A percentile compares a stretch with the other conserved stretches of the same genome.
These are phyloP conservation scores for Aphelocoma californica DNA, from an alignment of 2,797 vertebrate genomes.

Conservation along the genomic window DNA sequence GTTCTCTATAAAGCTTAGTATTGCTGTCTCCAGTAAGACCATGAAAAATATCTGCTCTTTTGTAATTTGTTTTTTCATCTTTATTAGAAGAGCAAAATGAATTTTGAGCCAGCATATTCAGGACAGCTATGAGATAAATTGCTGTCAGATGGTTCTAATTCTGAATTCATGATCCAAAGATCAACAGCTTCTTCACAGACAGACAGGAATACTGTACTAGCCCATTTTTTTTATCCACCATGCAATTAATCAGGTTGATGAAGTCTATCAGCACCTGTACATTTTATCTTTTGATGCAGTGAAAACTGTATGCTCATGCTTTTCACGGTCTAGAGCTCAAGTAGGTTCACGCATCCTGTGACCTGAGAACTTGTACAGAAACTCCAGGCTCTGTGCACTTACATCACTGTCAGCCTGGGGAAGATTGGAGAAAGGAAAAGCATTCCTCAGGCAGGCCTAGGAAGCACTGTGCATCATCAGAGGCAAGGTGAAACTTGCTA, in stretches of 20 bases:
- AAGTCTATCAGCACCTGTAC: not conserved
- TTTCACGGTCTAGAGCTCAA: not conserved
- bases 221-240: not conserved
- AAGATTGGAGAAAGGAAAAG: not conserved
- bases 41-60: not conserved
- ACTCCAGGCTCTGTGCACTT: not conserved
- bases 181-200: not conserved
- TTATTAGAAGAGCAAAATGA: not conserved
- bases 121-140: not conserved
- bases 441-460: not conserved
- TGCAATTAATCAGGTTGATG: not conserved
- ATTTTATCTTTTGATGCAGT: not conserved
- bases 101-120: not conserved
- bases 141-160: not conserved
- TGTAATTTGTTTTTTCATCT: not conserved
- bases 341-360: fast-evolving
- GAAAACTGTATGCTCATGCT: not conserved
- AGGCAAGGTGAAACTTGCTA: not conserved
- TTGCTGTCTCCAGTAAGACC: not conserved
- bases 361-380: not conserved
- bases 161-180: not conserved
- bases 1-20: not conserved
- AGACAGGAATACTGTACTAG: not conserved
- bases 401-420: not conserved
- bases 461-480: not conserved